Conservation (phyloP, 2,797 vertebrate genomes). For the Miichthys miiuy region DNA sequence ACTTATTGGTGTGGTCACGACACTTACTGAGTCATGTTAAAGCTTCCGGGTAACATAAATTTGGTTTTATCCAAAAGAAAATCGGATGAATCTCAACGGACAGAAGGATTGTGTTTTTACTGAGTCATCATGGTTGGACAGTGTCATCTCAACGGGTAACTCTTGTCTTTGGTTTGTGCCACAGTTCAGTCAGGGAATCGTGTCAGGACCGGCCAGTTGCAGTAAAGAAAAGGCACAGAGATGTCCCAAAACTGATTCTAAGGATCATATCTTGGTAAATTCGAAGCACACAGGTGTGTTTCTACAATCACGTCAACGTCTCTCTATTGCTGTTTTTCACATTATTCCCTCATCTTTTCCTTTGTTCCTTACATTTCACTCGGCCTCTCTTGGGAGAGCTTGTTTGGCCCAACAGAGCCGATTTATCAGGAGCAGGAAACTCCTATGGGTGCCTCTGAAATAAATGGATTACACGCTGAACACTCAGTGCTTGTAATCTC, state of each 20-base stretch:
- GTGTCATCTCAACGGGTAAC: too few species aligned
- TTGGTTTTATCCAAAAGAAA: background rate
- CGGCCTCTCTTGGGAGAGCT: conserved; percentile 40
- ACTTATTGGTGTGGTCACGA: background rate
- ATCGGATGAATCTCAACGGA: background rate
- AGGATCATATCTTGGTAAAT: too few species aligned
- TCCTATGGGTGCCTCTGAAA: conserved; percentile 55
- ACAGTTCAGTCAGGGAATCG: too few species aligned
- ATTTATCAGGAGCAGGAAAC: conserved; percentile 68
- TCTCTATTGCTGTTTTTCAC: background rate
- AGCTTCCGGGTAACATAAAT: too few species aligned
- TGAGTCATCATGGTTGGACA: too few species aligned
- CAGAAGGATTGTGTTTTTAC: accelerated
- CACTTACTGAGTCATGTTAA: background rate
- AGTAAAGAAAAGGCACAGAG: too few species aligned
- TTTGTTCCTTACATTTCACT: background rate
- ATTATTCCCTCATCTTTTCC: background rate
- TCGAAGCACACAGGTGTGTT: background rate
- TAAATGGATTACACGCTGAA: conserved; percentile 78
- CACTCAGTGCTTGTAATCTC: conserved; percentile 75
- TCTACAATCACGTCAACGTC: background rate
- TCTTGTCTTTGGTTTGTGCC: too few species aligned
- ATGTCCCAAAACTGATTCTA: too few species aligned
- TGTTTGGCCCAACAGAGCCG: conserved; percentile 32
- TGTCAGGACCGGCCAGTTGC: too few species aligned